Conservation (phyloP, 2,888 invertebrate genomes). For the Cantharis lateralis region DNA sequence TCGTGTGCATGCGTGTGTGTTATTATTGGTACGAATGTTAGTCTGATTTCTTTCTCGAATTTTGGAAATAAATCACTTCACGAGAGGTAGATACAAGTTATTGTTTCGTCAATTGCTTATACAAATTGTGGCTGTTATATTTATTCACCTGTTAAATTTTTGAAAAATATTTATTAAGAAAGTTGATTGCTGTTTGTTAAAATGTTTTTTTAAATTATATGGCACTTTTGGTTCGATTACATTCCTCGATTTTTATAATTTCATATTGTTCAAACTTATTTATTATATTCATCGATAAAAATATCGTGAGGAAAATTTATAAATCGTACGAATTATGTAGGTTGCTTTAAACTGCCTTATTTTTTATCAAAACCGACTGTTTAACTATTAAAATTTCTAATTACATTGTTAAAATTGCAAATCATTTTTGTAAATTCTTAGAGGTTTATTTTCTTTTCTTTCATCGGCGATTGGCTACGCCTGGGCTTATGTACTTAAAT, state of each 20-base stretch:
- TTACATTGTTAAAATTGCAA: neutral
- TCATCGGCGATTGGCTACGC: neutral
- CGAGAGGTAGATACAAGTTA: conserved; percentile 14
- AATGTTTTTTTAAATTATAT: neutral
- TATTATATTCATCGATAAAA: neutral
- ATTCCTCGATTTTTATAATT: neutral
- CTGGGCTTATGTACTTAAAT: neutral
- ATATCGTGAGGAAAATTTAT: neutral
- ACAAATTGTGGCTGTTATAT: neutral
- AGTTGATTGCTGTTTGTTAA: neutral
- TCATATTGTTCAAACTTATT: neutral
- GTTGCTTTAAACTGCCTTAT: neutral
- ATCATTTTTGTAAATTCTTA: neutral
- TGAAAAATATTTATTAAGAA: neutral
- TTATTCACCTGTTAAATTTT: neutral
- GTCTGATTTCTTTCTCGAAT: conserved; percentile 7
- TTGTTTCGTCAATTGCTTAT: conserved; percentile 3
- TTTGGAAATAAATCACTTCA: conserved; percentile 24
- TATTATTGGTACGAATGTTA: conserved; percentile 13
- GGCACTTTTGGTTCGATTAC: neutral
- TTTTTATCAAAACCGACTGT: neutral
- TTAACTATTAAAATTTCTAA: neutral
- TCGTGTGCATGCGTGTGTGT: conserved; percentile 16
- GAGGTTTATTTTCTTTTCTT: neutral
- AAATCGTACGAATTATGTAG: neutral